Evolutionary conservation across 2,113 vertebrate genomes (phyloP), one percentile per base, ranked within the genome.

Genomic region (Malurus alboscapulatus): DNA sequence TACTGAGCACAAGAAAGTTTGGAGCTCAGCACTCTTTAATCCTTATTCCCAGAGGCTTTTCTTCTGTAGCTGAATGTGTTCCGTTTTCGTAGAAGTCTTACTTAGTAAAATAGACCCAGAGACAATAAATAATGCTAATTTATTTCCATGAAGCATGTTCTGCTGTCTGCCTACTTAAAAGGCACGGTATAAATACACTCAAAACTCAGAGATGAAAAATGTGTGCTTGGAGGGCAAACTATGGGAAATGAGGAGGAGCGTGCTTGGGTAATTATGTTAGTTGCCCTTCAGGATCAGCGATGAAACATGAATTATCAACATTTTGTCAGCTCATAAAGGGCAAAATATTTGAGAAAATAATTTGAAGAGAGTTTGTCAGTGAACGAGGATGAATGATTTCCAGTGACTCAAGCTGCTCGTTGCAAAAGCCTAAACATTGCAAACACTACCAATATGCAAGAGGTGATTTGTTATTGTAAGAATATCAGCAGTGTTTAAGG

Each of bases 301-400:
- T 54, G 61, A 89, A 82, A 84, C 42, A 25, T 88, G 61, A 63
- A 89, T 83, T 93, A 93, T 86, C 27, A 48, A 55, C 48, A 75
- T 68, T 94, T 86, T 93, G 86, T 74, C 51, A 90, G 71, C 63
- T 92, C 73, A 79, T 81, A 94, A 90, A 94, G 81, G 75, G 27
- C 13, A 73, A 85, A 74, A 71, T 51, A 40, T 93, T 91, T 87
- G 84, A 68, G 71, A 84, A 92, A 86, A 86, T 76, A 53, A 38
- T 85, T 84, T 84, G 26, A 74, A 69, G 55, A 74, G 86, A 85
- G 75, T 62, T 76, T 84, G 44, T 84, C 44, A 55, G 74, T 83
- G 61, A 88, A 85, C 84, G 61, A 82, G 30, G 74, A 51, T 71
- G 30, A 80, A 73, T 78, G 54, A 86, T 84, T 91, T 95, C 74